Percentiles rank a stretch among this genome's conserved stretches.
These are phyloP conservation scores for Ascaphus truei DNA, from an alignment of 2,113 vertebrate genomes.

Conservation along the genomic window DNA sequence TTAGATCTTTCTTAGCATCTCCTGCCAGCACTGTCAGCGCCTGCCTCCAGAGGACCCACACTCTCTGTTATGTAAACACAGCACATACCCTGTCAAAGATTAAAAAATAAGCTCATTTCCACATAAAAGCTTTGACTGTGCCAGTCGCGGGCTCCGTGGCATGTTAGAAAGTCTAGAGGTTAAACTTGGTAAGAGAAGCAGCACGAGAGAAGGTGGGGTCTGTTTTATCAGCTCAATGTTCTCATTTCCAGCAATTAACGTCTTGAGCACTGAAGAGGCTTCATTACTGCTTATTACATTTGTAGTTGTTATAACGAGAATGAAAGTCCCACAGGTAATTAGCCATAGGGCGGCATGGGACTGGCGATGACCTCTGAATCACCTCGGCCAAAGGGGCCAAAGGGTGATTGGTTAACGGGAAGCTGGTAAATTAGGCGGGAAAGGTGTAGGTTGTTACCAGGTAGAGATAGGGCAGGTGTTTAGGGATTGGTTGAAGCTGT, in stretches of 20 bases:
- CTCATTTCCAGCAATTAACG: conserved; percentile 32
- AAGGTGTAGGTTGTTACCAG: too few relatives aligned
- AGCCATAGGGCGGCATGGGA: too few relatives aligned
- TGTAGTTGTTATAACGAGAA: conserved; percentile 16
- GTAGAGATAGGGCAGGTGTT: too few relatives aligned
- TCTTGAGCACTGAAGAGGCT: conserved; percentile 18
- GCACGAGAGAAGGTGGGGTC: conserved; percentile 28
- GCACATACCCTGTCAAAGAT: conserved; percentile 71
- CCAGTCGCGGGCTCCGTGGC: conserved; percentile 55
- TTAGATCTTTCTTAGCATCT: conserved; percentile 75
- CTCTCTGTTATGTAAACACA: conserved; percentile 69
- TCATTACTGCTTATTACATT: conserved; percentile 29
- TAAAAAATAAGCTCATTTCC: conserved; percentile 71
- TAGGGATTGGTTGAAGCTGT: too few relatives aligned
- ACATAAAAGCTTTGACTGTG: conserved; percentile 72
- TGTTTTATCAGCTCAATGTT: conserved; percentile 30
- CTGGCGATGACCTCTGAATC: too few relatives aligned
- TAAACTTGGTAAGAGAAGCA: conserved; percentile 62
- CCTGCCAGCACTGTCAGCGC: conserved; percentile 65
- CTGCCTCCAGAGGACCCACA: conserved; percentile 51
- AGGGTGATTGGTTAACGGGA: too few relatives aligned
- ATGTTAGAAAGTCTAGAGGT: conserved; percentile 66
- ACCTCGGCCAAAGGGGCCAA: too few relatives aligned
- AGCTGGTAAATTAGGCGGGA: too few relatives aligned
- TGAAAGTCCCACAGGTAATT: too few relatives aligned